These are phyloP conservation scores for Trachelus troglodyta DNA, from an alignment of 2,888 invertebrate species.

Conservation along the genomic window DNA sequence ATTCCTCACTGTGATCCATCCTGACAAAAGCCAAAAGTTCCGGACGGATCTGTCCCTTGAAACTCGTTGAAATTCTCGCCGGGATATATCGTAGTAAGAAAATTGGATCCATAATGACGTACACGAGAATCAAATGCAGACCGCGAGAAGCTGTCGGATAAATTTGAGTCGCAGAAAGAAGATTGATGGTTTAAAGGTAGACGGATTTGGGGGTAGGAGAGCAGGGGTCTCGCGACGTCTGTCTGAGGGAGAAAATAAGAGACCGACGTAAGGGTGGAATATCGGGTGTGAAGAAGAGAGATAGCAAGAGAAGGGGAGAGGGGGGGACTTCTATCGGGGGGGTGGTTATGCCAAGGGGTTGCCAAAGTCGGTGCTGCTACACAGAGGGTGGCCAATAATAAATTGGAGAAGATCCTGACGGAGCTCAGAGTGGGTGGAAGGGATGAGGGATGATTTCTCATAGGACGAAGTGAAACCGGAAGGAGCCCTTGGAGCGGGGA, in stretches of 20 bases:
- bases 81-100: slow-evolving; percentile 1
- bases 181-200: slow-evolving; percentile 15
- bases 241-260: neutral
- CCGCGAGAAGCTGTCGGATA: neutral
- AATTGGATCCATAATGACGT: slow-evolving; percentile 18
- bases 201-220: neutral
- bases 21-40: neutral
- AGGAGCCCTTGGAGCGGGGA: neutral
- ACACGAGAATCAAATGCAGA: slow-evolving; percentile 13
- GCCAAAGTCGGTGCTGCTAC: neutral
- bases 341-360: neutral
- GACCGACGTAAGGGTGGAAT: neutral
- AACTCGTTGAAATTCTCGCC: neutral
- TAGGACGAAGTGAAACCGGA: slow-evolving; percentile 4
- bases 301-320: neutral
- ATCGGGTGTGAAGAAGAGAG: neutral
- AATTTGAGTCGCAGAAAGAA: slow-evolving; percentile 12
- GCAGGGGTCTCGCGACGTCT: neutral
- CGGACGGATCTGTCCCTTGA: neutral
- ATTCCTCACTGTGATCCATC: neutral
- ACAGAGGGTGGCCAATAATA: slow-evolving; percentile 11
- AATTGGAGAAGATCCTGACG: slow-evolving; percentile 7
- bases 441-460: neutral
- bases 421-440: neutral
- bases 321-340: neutral